These are phyloP conservation scores for Calameuta filiformis DNA, from an alignment of 2,888 invertebrate genomes.

Conservation along the genomic window DNA sequence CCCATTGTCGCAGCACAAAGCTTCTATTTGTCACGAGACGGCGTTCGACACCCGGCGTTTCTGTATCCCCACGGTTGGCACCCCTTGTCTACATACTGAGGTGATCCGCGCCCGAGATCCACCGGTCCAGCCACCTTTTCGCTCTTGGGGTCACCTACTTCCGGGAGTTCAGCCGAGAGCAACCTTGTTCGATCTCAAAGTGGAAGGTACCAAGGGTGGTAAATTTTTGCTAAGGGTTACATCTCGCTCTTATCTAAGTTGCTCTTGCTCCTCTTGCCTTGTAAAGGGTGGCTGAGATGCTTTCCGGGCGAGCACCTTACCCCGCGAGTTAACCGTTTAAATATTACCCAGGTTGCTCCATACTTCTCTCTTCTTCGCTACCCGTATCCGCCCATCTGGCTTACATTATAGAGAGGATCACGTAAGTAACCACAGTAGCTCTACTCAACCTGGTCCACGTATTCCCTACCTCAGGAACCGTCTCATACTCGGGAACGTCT, in stretches of 20 bases:
- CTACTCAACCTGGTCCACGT: conserved; percentile 27
- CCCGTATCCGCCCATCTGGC: conserved; percentile 11
- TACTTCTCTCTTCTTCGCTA: conserved; percentile 1
- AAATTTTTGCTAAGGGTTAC: neutral
- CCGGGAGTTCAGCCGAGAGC: neutral
- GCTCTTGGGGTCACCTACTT: neutral
- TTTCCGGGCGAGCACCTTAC: neutral
- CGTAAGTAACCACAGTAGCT: conserved; percentile 49
- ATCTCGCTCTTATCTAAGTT: neutral
- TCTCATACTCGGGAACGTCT: neutral
- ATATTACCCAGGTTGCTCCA: neutral
- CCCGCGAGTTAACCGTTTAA: neutral
- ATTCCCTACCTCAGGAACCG: neutral
- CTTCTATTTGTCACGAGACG: conserved; percentile 64
- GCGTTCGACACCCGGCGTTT: conserved; percentile 49
- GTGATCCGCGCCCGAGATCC: conserved; percentile 7
- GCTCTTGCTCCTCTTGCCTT: neutral
- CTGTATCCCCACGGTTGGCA: neutral
- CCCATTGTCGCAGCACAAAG: conserved; percentile 65
- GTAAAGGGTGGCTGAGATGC: neutral
- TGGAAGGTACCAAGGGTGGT: neutral
- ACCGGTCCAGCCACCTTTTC: conserved; percentile 28
- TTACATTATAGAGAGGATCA: conserved; percentile 54
- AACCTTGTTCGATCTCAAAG: neutral
- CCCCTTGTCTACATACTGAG: conserved; percentile 7